These are phyloP conservation scores for Champsocephalus esox DNA, from an alignment of 2,797 vertebrate genomes.

Conservation along the genomic window DNA sequence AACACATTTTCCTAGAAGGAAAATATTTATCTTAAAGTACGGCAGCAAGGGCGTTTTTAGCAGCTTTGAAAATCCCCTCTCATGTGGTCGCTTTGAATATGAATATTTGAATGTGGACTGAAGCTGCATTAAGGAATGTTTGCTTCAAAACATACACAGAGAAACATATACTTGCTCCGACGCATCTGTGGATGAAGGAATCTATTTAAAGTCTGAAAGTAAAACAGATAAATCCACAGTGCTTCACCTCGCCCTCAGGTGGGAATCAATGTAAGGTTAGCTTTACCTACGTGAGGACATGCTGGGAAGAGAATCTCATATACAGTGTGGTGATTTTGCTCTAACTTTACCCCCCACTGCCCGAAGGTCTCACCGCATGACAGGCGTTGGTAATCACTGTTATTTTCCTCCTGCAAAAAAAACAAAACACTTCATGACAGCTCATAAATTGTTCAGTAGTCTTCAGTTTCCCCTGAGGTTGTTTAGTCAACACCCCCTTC, in stretches of 20 bases:
- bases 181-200: slow-evolving; percentile 16
- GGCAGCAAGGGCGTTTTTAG: slow-evolving; percentile 26
- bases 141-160: slow-evolving; percentile 50
- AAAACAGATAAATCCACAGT: slow-evolving; percentile 52
- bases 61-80: slow-evolving; percentile 56
- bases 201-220: slow-evolving; percentile 38
- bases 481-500: slow-evolving; percentile 63
- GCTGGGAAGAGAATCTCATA: slow-evolving; percentile 29
- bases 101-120: slow-evolving; percentile 41
- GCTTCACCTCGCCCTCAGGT: slow-evolving; percentile 40
- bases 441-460: slow-evolving; percentile 67
- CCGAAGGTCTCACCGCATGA: slow-evolving; percentile 39
- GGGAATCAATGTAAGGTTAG: slow-evolving; percentile 23
- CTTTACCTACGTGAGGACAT: neutral
- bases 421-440: slow-evolving; percentile 49
- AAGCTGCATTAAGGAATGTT: slow-evolving; percentile 47
- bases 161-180: slow-evolving; percentile 11
- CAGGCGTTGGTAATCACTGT: slow-evolving; percentile 55
- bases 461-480: slow-evolving; percentile 55
- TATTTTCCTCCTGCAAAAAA: slow-evolving; percentile 57
- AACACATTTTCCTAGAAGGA: slow-evolving; percentile 42
- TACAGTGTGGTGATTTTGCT: slow-evolving; percentile 15
- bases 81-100: slow-evolving; percentile 54
- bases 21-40: slow-evolving; percentile 41
- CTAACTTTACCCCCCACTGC: slow-evolving; percentile 21